Evolutionary conservation across 2,113 vertebrate species (phyloP), one percentile per base, ranked within the genome.

Genomic region (Scophthalmus maximus): DNA sequence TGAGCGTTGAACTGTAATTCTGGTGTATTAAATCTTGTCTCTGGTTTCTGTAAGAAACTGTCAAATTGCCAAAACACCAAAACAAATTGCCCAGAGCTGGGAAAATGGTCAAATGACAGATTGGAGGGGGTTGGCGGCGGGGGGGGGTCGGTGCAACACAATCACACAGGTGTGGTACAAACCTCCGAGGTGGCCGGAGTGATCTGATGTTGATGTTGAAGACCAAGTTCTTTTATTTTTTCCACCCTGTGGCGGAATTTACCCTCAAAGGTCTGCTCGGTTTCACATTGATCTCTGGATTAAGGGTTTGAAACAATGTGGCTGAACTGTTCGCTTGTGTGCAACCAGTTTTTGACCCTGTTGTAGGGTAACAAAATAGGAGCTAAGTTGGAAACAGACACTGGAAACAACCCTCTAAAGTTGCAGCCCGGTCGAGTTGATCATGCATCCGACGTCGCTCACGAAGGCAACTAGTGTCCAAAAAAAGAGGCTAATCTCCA

Each of bases 1-100:
- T 7, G 32, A 12, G 7, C 53, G n/a, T 20, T 8, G 22, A 44
- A 46, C 18, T 46, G 8, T 36, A 23, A 57, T 12, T 56, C 10
- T 4, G 2, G 6, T 61, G 32, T 29, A 25, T 47, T 36, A 6
- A 26, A 64, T 26, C 8, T 44, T 18, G 26, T 26, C n/a, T 58
- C 42, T 29, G 29, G 18, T 26, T 50, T 25, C 6, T 23, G 1
- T 18, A 18, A n/a, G n/a, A 4, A 25, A 30, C 10, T 36, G 14
- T 4, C 20, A 47, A 27, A 27, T 15, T 66, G 49, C 49, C 22
- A 4, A n/a, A n/a, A 29, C 23, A 27, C 34, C 5, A 20, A 29
- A n/a, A 15, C 32, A 27, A 66, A 53, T 36, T 64, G 61, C 61
- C 27, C 27, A 25, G 61, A 18, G 9, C 44, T 36, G 46, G 46